Evolutionary conservation across 2,113 vertebrate species (phyloP), one percentile per base, ranked within the genome.

Genomic region (Lycaon pictus): DNA sequence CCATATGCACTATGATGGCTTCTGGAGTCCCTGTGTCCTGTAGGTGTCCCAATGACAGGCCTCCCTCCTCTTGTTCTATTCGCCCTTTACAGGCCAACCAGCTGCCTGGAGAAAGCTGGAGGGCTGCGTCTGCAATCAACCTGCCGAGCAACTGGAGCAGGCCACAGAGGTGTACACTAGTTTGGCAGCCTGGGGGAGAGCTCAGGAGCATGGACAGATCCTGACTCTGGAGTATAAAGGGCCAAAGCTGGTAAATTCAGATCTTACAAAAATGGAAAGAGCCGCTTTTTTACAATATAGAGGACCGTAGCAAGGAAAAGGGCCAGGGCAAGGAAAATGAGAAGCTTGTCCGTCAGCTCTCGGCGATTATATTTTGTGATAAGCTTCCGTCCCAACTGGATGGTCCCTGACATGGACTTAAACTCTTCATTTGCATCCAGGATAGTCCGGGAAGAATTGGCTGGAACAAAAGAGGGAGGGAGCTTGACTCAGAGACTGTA

Each of bases 281-380:
- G 99, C 97, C 99, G 99, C 98, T 99, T 99, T 97, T 99, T 99
- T 27, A 99, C 97, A 96, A 99, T 99, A 96, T 99, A 99, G 89
- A 99, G 99, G 27, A 99, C 99, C 0, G 99, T 99, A 90, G 99
- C 99, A 56, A 99, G 98, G 97, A 99, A 99, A 6, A 99, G 99
- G 29, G 99, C 99, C 22, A 99, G 96, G 0, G 99, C 99, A 0
- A 99, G 99, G 95, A 99, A 99, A 98, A 99, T 99, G 43, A 99
- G 99, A 97, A 99, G 99, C 79, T 99, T 99, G 98, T 99, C 99
- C 0, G 99, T 99, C 96, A 99, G 99, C 92, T 99, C 99, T 29
- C 99, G 98, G 72, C 99, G 99, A 93, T 99, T 99, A 96, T 99
- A 99, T 90, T 99, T 99, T 12, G 99, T 99, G 97, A 99, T 99